phyloP scores from a whole-genome alignment of 2,888 invertebrate species.

The Idaea dimidiata region DNA sequence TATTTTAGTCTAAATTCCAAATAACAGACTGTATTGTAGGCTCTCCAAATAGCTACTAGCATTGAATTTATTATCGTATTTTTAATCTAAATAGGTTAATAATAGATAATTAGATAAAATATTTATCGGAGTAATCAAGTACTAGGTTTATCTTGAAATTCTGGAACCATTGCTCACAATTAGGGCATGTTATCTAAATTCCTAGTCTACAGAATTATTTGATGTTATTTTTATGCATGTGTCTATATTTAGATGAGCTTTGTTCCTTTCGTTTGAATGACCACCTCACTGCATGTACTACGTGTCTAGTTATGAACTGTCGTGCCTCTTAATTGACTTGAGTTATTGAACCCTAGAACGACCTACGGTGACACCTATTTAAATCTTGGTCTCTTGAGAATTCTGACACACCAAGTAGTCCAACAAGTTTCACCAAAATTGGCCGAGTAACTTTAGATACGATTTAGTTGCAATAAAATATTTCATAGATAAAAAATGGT shows the following conservation, averaged over 20 bases:
- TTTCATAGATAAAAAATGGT: too few relatives aligned
- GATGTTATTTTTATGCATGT: conserved; percentile 40
- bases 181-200: neutral
- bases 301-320: conserved; percentile 48
- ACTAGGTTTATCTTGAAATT: neutral
- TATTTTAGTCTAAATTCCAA: neutral
- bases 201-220: neutral
- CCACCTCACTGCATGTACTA: conserved; percentile 65
- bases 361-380: too few relatives aligned
- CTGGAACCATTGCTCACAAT: neutral
- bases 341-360: neutral
- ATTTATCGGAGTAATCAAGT: neutral
- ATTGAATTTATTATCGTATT: neutral
- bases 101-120: neutral
- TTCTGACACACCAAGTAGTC: too few relatives aligned
- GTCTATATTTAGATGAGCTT: conserved; percentile 36
- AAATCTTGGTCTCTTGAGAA: too few relatives aligned
- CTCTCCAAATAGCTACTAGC: neutral
- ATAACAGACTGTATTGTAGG: neutral
- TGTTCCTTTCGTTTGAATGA: conserved; percentile 56
- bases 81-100: neutral
- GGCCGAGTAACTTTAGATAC: too few relatives aligned
- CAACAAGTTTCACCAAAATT: too few relatives aligned
- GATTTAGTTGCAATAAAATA: too few relatives aligned
- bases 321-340: conserved; percentile 40